Base-by-base conservation (phyloP, 2,888 invertebrate species). In the Lissocephala sabroskyi region DNA sequence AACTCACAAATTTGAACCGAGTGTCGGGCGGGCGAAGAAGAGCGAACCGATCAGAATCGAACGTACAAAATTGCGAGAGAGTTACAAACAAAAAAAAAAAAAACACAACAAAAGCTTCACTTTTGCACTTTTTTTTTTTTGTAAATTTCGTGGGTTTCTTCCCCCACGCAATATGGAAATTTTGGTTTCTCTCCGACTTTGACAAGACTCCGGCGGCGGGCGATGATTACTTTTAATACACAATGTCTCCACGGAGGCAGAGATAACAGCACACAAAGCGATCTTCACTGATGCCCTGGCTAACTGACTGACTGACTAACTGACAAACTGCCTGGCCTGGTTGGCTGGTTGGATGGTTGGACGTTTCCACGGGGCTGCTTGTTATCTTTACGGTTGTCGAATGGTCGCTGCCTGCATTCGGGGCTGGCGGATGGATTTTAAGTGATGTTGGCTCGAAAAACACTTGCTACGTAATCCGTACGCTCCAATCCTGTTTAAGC, bases 401-500 rank as follows among this genome's bases (percentile, higher is more conserved):
- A 13, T 41, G 39, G 39, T 32, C 41, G 41, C 13, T 37, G 36
- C 9, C 30, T 18, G 28, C 42, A 37, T 50, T 62, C 56, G 70
- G 61, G 55, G 48, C 40, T 45, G 41, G 10, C 14, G 16, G 43
- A 36, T n/a, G 14, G 23, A 3, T 7, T 17, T 18, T 19, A 52
- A 54, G 55, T 79, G 80, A 79, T 79, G 80, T 79, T 79, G 79
- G 79, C 79, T 80, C 71, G 78, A 80, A 79, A 35, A 5, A 1
- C 35, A 9, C 33, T 33, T 14, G 68, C 79, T 68, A 79, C 74
- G 79, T 79, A 79, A 78, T 79, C n/a, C n/a, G 79, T 79, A 79
- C 76, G 61, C 74, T 70, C 76, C 66, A 79, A 80, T 79, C 80
- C 80, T 79, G 80, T 78, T 80, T 79, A 66, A 76, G 77, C 63